Base-by-base conservation (phyloP, 2,113 vertebrate species). In the Mastomys coucha region DNA sequence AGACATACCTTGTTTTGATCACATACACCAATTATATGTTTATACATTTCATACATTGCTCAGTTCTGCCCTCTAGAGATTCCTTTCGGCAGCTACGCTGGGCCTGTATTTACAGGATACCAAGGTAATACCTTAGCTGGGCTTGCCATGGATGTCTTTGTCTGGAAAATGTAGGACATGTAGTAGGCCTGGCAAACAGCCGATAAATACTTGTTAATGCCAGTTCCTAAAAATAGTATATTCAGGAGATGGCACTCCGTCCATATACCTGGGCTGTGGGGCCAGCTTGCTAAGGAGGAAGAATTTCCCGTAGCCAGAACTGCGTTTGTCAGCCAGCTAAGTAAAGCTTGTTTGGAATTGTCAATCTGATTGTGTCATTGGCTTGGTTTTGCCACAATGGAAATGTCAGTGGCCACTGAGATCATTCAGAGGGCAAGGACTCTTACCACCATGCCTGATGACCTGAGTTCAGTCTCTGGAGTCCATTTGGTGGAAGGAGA, bases 1-100 rank as follows among this genome's bases (percentile, higher is more conserved):
- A n/a, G n/a, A n/a, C n/a, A 53, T 17, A 82, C 49, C 77, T 96
- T 96, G 49, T 96, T 97, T 95, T 95, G 88, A 90, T 97, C 65
- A 96, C 24, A 49, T 93, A 82, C 22, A 92, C 51, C 91, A 93
- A 58, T 91, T 82, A 16, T 63, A 78, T 93, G 75, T 93, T 90
- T 92, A 88, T 78, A 31, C 28, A 82, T 93, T 92, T 97, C 60
- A 97, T 85, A 91, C 51, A 87, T 78, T 86, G 22, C 90, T 94
- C 49, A 82, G 2, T 87, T 93, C 81, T 93, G 2, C 80, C 76
- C 65, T 93, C 63, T 63, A 80, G 88, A 51, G 76, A 77, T 65
- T 93, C 36, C 63, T 95, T 91, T 96, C 39, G 91, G 70, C 88
- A 58, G 84, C 28, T 95, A 22, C 17, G 95, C 20, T 93, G 39